Base-by-base conservation (phyloP, 2,113 vertebrate species). In the Diadophis punctatus region DNA sequence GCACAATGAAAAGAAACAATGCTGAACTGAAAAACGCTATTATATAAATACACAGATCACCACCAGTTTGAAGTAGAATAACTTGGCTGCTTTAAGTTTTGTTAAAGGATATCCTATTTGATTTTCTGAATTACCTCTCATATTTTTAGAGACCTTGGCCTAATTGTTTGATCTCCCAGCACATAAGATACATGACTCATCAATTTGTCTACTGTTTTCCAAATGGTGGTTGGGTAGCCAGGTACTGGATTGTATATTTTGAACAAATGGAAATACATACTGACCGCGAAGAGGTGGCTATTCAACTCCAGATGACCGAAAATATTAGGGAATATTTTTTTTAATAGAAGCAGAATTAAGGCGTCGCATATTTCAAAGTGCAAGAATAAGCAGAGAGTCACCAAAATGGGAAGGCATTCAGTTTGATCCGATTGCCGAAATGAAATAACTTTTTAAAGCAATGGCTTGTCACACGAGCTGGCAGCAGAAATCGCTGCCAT, bases 381-480 rank as follows among this genome's bases (percentile, higher is more conserved):
- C 68, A 20, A 49, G 63, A 85, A 85, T 53, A 84, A 92, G 68
- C 63, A 34, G 27, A 84, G 27, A 85, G 48, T 85, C 87, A 85
- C 10, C 63, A 85, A 84, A 58, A 84, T 39, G 84, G 53, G 85
- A 89, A 46, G 48, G 39, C 30, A 14, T 92, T 51, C 87, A 56
- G 91, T 85, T 92, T 85, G 43, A 58, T 68, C 39, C 48, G 52
- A 55, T 56, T 80, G 63, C 11, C 25, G 52, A 89, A 89, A 85
- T 20, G 91, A 56, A 89, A 84, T 39, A 92, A 85, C 87, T 51
- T 55, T 92, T 85, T 89, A 92, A 92, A 68, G 89, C 91, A 58
- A 89, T 89, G 68, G 63, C 8, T 92, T 89, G 87, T 89, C 63
- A 46, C 63, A 84, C 87, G 20, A 43, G n/a, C 56, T n/a, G 86